phyloP scores from a whole-genome alignment of 2,113 vertebrate genomes.

The Podocnemis expansa region DNA sequence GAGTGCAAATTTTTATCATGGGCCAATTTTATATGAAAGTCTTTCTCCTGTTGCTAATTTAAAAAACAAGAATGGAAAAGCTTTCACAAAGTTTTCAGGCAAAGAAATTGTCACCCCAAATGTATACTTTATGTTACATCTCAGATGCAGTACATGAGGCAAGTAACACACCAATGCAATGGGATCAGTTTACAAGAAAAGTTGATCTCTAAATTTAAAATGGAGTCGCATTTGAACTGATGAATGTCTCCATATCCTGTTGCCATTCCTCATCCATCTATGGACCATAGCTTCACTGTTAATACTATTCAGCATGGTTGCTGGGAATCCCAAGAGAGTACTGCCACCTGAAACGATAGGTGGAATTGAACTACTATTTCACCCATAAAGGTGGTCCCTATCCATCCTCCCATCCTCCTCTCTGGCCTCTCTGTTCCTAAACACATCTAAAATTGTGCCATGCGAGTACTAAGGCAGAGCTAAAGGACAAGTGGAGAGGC shows the following conservation, averaged over 20 bases:
- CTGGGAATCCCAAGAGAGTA: background rate
- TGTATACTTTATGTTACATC: background rate
- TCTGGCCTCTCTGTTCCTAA: background rate
- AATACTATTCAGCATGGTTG: background rate
- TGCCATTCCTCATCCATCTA: fast-evolving
- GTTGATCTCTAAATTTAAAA: background rate
- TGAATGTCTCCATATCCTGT: background rate
- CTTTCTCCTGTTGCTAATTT: background rate
- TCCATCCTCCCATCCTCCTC: background rate
- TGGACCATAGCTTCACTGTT: background rate
- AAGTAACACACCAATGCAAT: background rate
- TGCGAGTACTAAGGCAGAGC: background rate
- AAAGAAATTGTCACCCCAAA: background rate
- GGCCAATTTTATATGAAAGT: constrained; percentile 15
- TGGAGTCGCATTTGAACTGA: background rate
- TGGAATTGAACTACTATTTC: background rate
- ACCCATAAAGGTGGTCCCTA: background rate
- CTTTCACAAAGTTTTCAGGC: background rate
- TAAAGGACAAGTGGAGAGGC: background rate
- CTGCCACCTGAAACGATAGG: background rate
- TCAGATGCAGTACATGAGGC: background rate
- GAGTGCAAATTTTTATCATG: background rate
- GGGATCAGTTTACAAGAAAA: background rate
- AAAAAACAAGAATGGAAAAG: background rate
- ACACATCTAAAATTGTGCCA: background rate